These are phyloP conservation scores for Acrobasis consociella DNA, from an alignment of 2,888 invertebrate genomes.

Conservation along the genomic window DNA sequence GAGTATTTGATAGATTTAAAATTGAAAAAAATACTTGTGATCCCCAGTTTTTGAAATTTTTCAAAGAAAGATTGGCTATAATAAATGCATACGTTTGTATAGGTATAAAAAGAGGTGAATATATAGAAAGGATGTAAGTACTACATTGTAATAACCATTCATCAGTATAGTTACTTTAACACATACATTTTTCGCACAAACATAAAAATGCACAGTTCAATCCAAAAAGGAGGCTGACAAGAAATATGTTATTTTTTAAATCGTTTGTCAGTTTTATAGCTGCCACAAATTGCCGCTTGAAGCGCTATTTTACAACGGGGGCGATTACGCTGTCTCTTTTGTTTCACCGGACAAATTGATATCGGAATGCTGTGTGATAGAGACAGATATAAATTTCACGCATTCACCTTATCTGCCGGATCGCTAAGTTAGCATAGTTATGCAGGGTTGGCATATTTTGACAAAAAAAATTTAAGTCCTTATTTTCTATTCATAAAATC, in stretches of 20 bases:
- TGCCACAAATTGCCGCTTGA: constrained; percentile 29
- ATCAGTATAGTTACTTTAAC: too few species aligned
- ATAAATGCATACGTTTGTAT: too few species aligned
- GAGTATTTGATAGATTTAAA: too few species aligned
- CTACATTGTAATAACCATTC: too few species aligned
- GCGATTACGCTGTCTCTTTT: constrained; percentile 45
- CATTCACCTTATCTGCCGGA: constrained; percentile 37
- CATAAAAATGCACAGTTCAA: constrained; percentile 22
- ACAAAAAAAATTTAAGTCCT: too few species aligned
- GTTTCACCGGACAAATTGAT: constrained; percentile 56
- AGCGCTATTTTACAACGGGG: constrained; percentile 40
- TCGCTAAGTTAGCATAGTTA: constrained; percentile 48
- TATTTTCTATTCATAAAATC: neutral
- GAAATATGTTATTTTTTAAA: constrained; percentile 23
- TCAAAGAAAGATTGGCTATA: too few species aligned
- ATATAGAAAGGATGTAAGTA: too few species aligned
- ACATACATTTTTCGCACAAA: neutral
- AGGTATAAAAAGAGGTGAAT: too few species aligned
- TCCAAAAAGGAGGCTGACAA: constrained; percentile 27
- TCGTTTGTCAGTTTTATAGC: constrained; percentile 24
- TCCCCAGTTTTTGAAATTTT: too few species aligned
- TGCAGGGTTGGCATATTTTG: constrained; percentile 51
- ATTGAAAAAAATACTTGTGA: too few species aligned
- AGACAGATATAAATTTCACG: constrained; percentile 62
- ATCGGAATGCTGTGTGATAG: constrained; percentile 53